phyloP scores from a whole-genome alignment of 2,888 invertebrate species.

The Ypsolopha sequella region DNA sequence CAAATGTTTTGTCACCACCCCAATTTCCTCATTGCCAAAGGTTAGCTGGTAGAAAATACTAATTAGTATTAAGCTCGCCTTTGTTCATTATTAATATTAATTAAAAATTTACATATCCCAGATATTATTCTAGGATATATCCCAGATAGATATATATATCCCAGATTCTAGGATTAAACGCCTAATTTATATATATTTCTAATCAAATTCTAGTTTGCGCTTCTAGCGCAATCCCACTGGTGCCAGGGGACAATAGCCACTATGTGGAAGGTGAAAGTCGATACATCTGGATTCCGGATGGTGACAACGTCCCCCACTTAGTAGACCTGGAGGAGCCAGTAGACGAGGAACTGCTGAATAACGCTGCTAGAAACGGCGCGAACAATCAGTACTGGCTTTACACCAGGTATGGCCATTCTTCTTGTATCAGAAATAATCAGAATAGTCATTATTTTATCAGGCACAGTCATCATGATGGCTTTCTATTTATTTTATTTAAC shows the following conservation, averaged over 20 bases:
- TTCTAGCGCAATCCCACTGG: conserved; percentile 20
- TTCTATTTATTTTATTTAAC: too few species aligned
- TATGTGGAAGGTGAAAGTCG: conserved; percentile 38
- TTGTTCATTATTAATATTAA: too few species aligned
- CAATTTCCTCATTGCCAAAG: too few species aligned
- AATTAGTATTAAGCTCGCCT: too few species aligned
- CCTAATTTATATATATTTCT: neutral
- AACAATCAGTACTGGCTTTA: conserved; percentile 44
- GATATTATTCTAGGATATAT: too few species aligned
- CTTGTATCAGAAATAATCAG: neutral
- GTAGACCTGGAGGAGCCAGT: conserved; percentile 35
- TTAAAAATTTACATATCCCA: too few species aligned
- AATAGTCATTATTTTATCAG: neutral
- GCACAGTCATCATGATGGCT: neutral
- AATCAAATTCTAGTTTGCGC: conserved; percentile 19
- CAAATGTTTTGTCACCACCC: neutral
- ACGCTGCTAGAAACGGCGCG: conserved; percentile 29
- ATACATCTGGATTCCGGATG: conserved; percentile 45
- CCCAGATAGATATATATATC: too few species aligned
- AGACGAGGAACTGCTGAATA: conserved; percentile 14
- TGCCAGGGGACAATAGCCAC: conserved; percentile 36
- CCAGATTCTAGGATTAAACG: neutral
- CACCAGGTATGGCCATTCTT: conserved; percentile 23
- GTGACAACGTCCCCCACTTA: conserved; percentile 28
- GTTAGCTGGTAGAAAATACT: too few species aligned